Percentiles rank a stretch among this genome's conserved stretches.
Evolutionary conservation across 2,113 vertebrate genomes (phyloP).

Genomic region (Pygoscelis antarcticus): DNA sequence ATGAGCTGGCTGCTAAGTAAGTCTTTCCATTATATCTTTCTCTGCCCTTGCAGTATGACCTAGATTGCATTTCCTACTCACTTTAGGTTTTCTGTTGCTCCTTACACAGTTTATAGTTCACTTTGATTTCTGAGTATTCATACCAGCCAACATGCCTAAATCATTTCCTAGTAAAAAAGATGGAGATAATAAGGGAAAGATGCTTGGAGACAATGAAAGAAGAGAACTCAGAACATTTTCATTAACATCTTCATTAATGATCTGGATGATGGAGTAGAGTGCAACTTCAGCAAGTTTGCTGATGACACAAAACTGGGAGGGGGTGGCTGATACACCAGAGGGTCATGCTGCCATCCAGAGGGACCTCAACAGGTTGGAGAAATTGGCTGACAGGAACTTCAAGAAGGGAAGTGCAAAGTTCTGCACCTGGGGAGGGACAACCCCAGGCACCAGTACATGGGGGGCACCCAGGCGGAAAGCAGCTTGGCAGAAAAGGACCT

Average conservation of each 20-base stretch:
- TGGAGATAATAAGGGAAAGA: neutral
- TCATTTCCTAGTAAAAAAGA: neutral
- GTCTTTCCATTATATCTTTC: neutral
- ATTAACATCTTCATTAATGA: neutral
- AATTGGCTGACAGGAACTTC: neutral
- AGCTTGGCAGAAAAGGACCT: neutral
- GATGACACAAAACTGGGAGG: neutral
- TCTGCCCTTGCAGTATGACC: neutral
- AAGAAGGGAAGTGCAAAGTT: neutral
- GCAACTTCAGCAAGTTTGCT: neutral
- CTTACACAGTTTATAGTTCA: neutral
- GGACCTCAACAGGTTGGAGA: neutral
- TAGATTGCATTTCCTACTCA: neutral
- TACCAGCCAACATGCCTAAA: neutral
- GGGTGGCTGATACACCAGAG: neutral
- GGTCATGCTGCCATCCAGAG: neutral
- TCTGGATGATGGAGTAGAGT: neutral
- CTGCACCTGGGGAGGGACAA: neutral
- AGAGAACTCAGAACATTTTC: neutral
- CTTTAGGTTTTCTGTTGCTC: neutral
- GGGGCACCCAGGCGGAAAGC: neutral
- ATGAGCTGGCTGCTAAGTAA: neutral
- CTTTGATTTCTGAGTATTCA: neutral
- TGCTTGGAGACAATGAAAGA: neutral
- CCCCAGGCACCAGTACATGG: neutral